A percentile compares a stretch with the other conserved stretches of the same genome.
These are phyloP conservation scores for Junco hyemalis DNA, from an alignment of 2,113 vertebrate species.

Conservation along the genomic window DNA sequence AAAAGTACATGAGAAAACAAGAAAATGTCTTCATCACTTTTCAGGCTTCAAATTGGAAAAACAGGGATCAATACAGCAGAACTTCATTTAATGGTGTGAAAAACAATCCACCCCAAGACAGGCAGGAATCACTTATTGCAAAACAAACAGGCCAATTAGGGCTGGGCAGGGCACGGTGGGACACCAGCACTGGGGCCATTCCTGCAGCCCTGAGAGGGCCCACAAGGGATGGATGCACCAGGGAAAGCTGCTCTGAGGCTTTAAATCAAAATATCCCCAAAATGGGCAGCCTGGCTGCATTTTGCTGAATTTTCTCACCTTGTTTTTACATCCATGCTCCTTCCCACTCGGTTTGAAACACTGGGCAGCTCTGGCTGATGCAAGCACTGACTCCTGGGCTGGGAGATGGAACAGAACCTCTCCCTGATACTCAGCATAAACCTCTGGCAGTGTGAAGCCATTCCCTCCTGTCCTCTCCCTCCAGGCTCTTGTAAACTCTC, in stretches of 20 bases:
- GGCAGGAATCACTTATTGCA: slow-evolving; percentile 69
- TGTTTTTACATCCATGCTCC: accelerated
- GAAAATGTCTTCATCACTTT: slow-evolving; percentile 74
- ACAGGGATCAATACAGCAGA: slow-evolving; percentile 73
- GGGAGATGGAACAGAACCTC: not conserved
- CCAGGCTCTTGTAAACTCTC: not conserved
- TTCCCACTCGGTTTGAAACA: accelerated
- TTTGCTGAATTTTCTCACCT: not conserved
- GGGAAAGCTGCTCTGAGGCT: accelerated
- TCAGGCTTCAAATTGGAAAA: slow-evolving; percentile 73
- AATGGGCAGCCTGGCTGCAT: accelerated
- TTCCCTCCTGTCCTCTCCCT: not conserved
- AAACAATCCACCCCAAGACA: slow-evolving; percentile 67
- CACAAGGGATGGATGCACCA: not conserved
- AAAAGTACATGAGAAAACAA: slow-evolving; percentile 58
- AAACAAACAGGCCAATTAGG: slow-evolving; percentile 72
- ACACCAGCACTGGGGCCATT: not conserved
- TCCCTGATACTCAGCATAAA: accelerated
- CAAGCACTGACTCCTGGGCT: not conserved
- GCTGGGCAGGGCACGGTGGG: not conserved
- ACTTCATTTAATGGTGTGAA: slow-evolving; percentile 77
- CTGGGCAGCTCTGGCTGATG: not conserved
- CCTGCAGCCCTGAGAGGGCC: not conserved
- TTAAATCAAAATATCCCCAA: not conserved
- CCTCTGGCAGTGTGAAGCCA: not conserved